Conservation (phyloP, 2,113 vertebrate genomes). For the Fukomys damarensis region DNA sequence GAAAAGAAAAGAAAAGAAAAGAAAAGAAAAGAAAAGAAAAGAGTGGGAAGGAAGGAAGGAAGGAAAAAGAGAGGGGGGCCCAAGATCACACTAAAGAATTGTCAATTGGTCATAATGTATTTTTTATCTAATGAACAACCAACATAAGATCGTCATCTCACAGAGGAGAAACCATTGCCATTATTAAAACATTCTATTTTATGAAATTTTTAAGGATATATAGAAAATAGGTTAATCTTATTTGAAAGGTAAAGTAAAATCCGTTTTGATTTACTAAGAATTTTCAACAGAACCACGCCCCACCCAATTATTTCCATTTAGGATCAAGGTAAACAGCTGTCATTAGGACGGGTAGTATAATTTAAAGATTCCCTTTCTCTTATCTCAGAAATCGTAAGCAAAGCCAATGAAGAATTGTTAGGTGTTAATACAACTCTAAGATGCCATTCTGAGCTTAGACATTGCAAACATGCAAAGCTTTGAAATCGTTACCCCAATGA, state of each 20-base stretch:
- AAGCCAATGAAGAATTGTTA: not conserved
- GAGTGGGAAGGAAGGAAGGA: no score
- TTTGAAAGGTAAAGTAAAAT: slow-evolving; percentile 6
- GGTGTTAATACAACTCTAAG: not conserved
- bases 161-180: not conserved
- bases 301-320: slow-evolving; percentile 21
- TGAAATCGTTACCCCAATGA: not conserved
- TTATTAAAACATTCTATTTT: not conserved
- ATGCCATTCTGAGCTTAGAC: not conserved
- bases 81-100: not conserved
- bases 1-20: not conserved
- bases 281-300: not conserved
- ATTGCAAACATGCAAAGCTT: not conserved
- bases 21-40: not conserved
- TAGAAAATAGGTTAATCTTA: slow-evolving; percentile 14
- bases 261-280: slow-evolving; percentile 5
- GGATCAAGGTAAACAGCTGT: not conserved
- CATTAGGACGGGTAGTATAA: not conserved
- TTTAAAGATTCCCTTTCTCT: not conserved
- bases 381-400: not conserved
- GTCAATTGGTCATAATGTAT: not conserved
- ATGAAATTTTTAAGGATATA: not conserved
- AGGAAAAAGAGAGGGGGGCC: not conserved
- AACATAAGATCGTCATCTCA: not conserved
- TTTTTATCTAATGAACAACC: not conserved